Base-by-base conservation (phyloP, 1,140 invertebrate genomes). In the Neotoxoptera formosana region DNA sequence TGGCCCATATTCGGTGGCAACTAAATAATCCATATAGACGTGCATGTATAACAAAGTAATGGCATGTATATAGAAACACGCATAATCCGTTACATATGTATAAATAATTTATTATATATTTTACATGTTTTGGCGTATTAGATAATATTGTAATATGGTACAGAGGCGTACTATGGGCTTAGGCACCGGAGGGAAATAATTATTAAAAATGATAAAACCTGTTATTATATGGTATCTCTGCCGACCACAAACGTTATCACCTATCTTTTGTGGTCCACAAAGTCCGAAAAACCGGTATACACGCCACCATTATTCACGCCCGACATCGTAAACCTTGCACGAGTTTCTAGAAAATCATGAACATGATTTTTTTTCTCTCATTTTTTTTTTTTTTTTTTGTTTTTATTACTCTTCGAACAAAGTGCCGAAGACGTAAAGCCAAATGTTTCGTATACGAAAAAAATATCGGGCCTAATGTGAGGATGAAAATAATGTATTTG, bases 171-270 rank as follows among this genome's bases (percentile, higher is more conserved):
- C 8, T 47, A n/a, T 34, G n/a, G 48, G 17, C 23, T 86, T 41
- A 51, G 81, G 45, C 81, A 93, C 91, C 91, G 91, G 81, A 84
- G 91, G 91, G 91, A 86, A 93, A 48, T 83, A 93, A 48, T 83
- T 93, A 93, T 93, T 93, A 93, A 93, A 92, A 92, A 92, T 91
- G 76, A 81, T 84, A 92, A 91, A 93, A 93, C 91, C 91, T 93
- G 91, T 93, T 93, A 84, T 93, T 53, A 91, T 53, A 91, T 67
- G 20, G 23, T 60, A 67, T 67, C 23, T 90, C 20, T 76, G 67
- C 30, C 90, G 90, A 92, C 90, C 47, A 83, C 60, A 51, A 83
- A 83, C 76, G 60, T 86, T 84, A 84, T 93, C 91, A 93, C 81
- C 91, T 93, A 86, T 93, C 91, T 93, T 84, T 93, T 93, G 91